Evolutionary conservation across 2,888 invertebrate species (phyloP), one percentile per base, ranked within the genome.

Genomic region (Anarsia innoxiella): DNA sequence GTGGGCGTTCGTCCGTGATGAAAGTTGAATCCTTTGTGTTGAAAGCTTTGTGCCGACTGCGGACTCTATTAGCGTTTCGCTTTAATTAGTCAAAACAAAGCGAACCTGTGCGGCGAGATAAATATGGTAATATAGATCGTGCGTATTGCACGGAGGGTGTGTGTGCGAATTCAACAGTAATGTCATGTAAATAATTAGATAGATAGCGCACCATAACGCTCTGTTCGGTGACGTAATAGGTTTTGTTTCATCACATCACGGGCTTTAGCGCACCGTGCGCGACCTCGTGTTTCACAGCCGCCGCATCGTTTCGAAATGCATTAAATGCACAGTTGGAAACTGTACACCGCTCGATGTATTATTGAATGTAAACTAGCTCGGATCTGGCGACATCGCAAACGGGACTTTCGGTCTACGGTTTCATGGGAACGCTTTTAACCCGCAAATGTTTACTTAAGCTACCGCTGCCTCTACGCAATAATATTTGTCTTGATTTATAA

Each of bases 251-350:
- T 75, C 80, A 82, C 66, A 56, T 57, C 49, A 46, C 60, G 60
- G 72, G 74, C 72, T 78, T 72, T 68, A 62, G 72, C 73, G 69
- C 71, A 76, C 73, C 61, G 71, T 67, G 56, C 57, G 58, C 77
- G 82, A 69, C 80, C 83, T 83, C 82, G 80, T 67, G 66, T 73
- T 73, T 72, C 79, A 74, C 69, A 75, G 75, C 71, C 55, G 70
- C 72, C 74, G 79, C 76, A 74, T 75, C 80, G 71, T 84, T 76
- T 76, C 83, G 83, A 84, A 83, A 84, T 78, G 82, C 78, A 83
- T 80, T 79, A 65, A 83, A 78, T 80, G 82, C 82, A 83, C 76
- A 76, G 72, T 72, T 69, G 61, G 71, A 46, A 46, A 45, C 41
- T 39, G 42, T 44, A 44, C 45, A 60, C 66, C 51, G 54, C 51